Conservation (phyloP, 1,140 invertebrate species). For the Mizuhopecten yessoensis region DNA sequence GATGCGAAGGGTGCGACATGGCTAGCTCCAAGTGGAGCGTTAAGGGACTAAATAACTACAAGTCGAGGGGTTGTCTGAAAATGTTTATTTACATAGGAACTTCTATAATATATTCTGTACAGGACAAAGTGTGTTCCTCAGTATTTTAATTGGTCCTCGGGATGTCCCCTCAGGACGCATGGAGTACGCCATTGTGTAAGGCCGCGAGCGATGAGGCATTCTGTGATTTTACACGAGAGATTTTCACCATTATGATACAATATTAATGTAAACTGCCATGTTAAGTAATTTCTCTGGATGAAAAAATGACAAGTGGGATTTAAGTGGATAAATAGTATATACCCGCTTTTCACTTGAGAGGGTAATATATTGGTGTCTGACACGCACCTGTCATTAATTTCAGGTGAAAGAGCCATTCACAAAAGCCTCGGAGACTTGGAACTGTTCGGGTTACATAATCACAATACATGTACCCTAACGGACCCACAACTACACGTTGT, state of each 20-base stretch:
- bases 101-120: background rate
- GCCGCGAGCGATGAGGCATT: background rate
- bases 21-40: background rate
- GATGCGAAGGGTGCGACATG: background rate
- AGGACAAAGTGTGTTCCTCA: background rate
- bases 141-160: slow-evolving; percentile 32
- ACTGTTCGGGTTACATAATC: background rate
- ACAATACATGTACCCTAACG: slow-evolving; percentile 7
- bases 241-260: background rate
- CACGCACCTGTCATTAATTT: slow-evolving; percentile 8
- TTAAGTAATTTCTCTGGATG: background rate
- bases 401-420: slow-evolving; percentile 1
- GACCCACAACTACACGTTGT: background rate
- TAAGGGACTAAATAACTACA: background rate
- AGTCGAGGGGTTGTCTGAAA: background rate
- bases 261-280: slow-evolving; percentile 17
- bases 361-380: background rate
- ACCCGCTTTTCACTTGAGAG: background rate
- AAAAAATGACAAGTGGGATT: slow-evolving; percentile 28
- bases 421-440: slow-evolving; percentile 31
- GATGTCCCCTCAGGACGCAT: background rate
- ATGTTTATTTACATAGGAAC: slow-evolving; percentile 19
- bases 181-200: background rate
- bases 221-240: background rate
- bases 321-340: background rate